These are phyloP conservation scores for Piezodorus guildinii DNA, from an alignment of 1,140 invertebrate genomes.

Conservation along the genomic window DNA sequence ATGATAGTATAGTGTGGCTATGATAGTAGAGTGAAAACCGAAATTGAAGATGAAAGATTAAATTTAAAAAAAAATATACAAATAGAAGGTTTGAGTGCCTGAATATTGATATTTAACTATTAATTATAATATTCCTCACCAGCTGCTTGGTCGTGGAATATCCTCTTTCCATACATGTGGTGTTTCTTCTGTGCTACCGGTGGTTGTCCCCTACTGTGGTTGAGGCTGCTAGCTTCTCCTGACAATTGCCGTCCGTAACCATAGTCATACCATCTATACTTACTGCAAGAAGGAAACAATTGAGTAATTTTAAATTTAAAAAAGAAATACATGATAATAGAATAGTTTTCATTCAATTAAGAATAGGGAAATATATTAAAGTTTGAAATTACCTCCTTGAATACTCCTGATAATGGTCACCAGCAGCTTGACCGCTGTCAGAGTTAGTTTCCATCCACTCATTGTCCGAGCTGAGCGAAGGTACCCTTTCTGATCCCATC, in stretches of 20 bases:
- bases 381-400: neutral
- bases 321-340: neutral
- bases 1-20: no score
- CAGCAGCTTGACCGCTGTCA: conserved; percentile 59
- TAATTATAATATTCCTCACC: neutral
- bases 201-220: conserved; percentile 31
- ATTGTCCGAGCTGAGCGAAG: conserved; percentile 71
- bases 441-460: conserved; percentile 80
- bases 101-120: no score
- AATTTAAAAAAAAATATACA: neutral
- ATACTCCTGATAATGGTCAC: conserved; percentile 37
- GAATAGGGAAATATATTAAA: neutral
- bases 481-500: conserved; percentile 81
- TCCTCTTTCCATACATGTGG: conserved; percentile 79
- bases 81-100: neutral
- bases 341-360: neutral
- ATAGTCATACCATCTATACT: conserved; percentile 63
- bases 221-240: conserved; percentile 30
- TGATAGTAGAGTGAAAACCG: no score
- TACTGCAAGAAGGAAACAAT: conserved; percentile 36
- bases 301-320: neutral
- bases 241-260: conserved; percentile 43
- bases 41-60: neutral
- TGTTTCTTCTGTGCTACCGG: conserved; percentile 82
- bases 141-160: conserved; percentile 49